phyloP scores from a whole-genome alignment of 30 jellyfish, hydroid and myxozoan genomes.

The Phacellophora camtschatica region DNA sequence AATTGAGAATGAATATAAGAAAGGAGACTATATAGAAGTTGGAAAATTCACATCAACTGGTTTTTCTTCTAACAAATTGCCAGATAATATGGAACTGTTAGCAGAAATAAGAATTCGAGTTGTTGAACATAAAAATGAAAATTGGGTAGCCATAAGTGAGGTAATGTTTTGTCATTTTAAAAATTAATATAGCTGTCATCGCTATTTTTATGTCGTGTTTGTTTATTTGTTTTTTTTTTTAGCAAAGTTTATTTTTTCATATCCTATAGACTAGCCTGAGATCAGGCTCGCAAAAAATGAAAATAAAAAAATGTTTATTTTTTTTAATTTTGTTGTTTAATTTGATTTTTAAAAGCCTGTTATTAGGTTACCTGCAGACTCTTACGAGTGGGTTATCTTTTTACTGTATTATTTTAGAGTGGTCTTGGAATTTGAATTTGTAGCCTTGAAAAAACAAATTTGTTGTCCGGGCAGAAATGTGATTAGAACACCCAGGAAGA shows the following conservation, averaged over 20 bases:
- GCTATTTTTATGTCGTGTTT: no score
- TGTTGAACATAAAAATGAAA: slow-evolving; percentile 62
- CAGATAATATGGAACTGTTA: slow-evolving; percentile 42
- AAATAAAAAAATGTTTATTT: not conserved
- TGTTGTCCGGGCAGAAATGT: no score
- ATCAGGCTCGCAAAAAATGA: no score
- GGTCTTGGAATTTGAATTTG: not conserved
- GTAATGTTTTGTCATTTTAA: no score
- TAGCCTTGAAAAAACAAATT: no score
- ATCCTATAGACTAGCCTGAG: no score
- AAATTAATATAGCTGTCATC: no score
- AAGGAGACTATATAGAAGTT: slow-evolving; percentile 49
- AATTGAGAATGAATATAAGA: slow-evolving; percentile 52
- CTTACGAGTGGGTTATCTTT: not conserved
- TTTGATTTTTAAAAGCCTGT: not conserved
- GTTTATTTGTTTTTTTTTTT: no score
- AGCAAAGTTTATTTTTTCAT: no score
- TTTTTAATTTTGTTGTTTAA: not conserved
- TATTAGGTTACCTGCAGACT: not conserved
- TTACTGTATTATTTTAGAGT: not conserved
- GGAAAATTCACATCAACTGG: slow-evolving; percentile 82
- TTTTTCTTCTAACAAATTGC: slow-evolving; percentile 61
- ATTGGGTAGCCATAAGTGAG: slow-evolving; percentile 95
- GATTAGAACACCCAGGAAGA: no score
- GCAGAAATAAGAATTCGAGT: slow-evolving; percentile 94